These are phyloP conservation scores for Cinclus cinclus DNA, from an alignment of 2,113 vertebrate species.

Conservation along the genomic window DNA sequence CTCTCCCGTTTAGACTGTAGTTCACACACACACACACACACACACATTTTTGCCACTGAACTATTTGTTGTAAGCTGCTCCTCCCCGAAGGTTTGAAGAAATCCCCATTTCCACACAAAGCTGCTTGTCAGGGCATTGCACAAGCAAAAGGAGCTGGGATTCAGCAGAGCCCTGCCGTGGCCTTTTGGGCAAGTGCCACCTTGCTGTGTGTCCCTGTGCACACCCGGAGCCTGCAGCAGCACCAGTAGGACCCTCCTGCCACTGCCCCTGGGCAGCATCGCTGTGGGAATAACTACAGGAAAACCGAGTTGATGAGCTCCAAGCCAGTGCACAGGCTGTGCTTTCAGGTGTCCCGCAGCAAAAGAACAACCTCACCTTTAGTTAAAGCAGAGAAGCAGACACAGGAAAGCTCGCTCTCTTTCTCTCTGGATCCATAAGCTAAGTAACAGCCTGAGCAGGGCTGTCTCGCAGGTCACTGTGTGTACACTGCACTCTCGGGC, in stretches of 20 bases:
- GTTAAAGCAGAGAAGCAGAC: not conserved
- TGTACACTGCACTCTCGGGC: accelerated
- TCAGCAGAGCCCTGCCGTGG: not conserved
- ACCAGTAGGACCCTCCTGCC: not conserved
- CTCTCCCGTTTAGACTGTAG: not conserved
- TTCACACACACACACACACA: not conserved
- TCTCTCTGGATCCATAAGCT: not conserved
- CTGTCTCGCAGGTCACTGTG: not conserved
- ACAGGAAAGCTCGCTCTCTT: not conserved
- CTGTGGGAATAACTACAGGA: accelerated
- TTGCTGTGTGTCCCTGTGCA: not conserved
- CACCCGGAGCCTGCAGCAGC: not conserved
- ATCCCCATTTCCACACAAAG: not conserved
- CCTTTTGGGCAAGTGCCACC: not conserved
- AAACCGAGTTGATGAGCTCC: not conserved
- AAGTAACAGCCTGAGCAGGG: not conserved
- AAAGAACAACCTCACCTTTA: accelerated
- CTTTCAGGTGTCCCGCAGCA: not conserved
- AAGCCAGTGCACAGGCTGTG: not conserved
- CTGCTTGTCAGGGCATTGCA: not conserved
- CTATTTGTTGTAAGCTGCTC: not conserved
- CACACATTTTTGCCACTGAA: not conserved
- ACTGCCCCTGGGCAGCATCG: accelerated
- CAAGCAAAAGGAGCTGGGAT: not conserved
- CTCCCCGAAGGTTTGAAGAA: conserved; percentile 12